phyloP scores from a whole-genome alignment of 2,888 invertebrate species.

The Trichopria drosophilae region DNA sequence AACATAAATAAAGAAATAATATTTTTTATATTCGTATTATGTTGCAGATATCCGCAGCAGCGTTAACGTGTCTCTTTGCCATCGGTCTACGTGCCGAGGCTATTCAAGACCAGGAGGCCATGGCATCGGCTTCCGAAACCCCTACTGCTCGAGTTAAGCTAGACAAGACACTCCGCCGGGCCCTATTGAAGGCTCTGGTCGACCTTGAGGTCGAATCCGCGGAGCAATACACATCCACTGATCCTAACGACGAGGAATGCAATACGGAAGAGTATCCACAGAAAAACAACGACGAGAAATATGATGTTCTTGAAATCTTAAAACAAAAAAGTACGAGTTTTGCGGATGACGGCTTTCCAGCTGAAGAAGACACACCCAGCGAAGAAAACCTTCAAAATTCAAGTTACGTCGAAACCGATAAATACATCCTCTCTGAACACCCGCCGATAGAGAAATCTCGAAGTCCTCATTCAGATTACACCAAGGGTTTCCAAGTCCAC shows the following conservation, averaged over 20 bases:
- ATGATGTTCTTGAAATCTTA: slow-evolving; percentile 40
- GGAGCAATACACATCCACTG: slow-evolving; percentile 46
- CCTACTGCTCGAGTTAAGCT: slow-evolving; percentile 65
- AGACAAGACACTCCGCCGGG: slow-evolving; percentile 75
- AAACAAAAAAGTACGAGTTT: slow-evolving; percentile 41
- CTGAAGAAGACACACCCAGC: slow-evolving; percentile 47
- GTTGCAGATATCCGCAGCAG: too few relatives aligned
- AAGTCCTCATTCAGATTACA: too few relatives aligned
- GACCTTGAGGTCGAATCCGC: slow-evolving; percentile 71
- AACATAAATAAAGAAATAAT: too few relatives aligned
- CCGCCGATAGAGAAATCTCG: too few relatives aligned
- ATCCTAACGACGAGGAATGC: slow-evolving; percentile 4
- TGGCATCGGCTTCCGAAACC: slow-evolving; percentile 38
- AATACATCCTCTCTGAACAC: slow-evolving; percentile 38
- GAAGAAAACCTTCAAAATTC: slow-evolving; percentile 56
- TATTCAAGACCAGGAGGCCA: slow-evolving; percentile 34
- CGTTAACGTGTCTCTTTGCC: too few relatives aligned
- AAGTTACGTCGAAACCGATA: slow-evolving; percentile 48
- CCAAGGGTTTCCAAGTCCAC: slow-evolving; percentile 42
- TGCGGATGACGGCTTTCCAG: slow-evolving; percentile 47
- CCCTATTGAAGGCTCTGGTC: slow-evolving; percentile 74
- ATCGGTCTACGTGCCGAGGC: slow-evolving; percentile 28
- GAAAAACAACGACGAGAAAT: slow-evolving; percentile 37
- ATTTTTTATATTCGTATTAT: too few relatives aligned
- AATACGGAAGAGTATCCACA: slow-evolving; percentile 36